Percentiles rank a stretch among this genome's conserved stretches.
Evolutionary conservation across 2,113 vertebrate genomes (phyloP).

Genomic region (Engystomops pustulosus): DNA sequence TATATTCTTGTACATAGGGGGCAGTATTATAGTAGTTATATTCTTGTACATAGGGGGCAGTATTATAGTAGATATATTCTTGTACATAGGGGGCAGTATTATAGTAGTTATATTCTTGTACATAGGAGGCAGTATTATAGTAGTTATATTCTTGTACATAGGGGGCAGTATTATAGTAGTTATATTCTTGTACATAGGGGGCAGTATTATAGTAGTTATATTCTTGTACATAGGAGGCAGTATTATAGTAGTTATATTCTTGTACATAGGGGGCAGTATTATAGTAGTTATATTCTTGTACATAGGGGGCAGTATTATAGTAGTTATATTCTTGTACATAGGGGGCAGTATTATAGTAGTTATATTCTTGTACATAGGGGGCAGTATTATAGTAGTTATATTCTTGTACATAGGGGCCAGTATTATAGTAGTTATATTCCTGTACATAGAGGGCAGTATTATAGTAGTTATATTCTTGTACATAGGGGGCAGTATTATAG

Average conservation of each 20-base stretch:
- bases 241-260: conserved; percentile 19
- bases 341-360: neutral
- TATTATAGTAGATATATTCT: too few relatives aligned
- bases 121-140: too few relatives aligned
- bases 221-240: neutral
- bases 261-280: neutral
- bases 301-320: conserved; percentile 1
- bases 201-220: neutral
- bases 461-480: too few relatives aligned
- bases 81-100: too few relatives aligned
- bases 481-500: too few relatives aligned
- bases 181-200: neutral
- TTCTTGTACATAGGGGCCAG: neutral
- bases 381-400: conserved; percentile 19
- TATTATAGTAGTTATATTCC: conserved; percentile 7
- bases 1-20: too few relatives aligned
- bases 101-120: too few relatives aligned
- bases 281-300: conserved; percentile 19
- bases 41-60: too few relatives aligned
- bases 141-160: too few relatives aligned
- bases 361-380: conserved; percentile 1
- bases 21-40: too few relatives aligned
- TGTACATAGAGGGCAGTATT: neutral
- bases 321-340: conserved; percentile 13
- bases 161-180: conserved; percentile 3